Base-by-base conservation (phyloP, 1,140 invertebrate genomes). In the Homalodisca vitripennis region DNA sequence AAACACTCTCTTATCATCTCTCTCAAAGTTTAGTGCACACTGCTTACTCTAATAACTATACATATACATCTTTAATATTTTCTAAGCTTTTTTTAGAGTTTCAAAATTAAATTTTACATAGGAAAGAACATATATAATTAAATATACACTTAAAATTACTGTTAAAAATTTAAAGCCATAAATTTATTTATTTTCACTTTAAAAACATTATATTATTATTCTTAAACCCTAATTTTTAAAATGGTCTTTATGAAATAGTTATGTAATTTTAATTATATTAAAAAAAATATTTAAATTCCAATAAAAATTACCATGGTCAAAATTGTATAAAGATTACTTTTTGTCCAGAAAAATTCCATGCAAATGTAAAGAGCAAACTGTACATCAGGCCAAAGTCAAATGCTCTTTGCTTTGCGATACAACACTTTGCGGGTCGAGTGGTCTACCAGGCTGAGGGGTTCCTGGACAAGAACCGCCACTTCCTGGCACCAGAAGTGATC, bases 401-500 rank as follows among this genome's bases (percentile, higher is more conserved):
- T 72, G 88, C 86, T 1, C 81, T 90, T 30, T 88, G 86, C 71
- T 92, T 92, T 77, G 87, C 86, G 0, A 84, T 92, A 30, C 84
- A 89, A 73, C 89, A 92, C 76, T 92, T 90, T 77, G 90, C 90
- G 51, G 89, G 89, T 6, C 80, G 89, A 74, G 92, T 94, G 6
- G 86, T 88, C 1, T 94, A 94, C 75, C 87, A 91, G 79, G 89
- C 88, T 0, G 83, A 87, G 27, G 89, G 89, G 0, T 93, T 94
- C 77, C 78, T 94, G 17, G 89, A 93, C 73, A 94, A 94, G 77
- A 94, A 94, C 78, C 84, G 91, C 53, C 92, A 94, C 74, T 91
- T 92, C 77, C 80, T 93, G 46, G 89, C 92, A 2, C 86, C 87
- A 12, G 92, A 93, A 80, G 84, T 93, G 0, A 88, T 93, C 53